Evolutionary conservation across 2,888 invertebrate genomes (phyloP).

Genomic region (Ceratothoa steindachneri): DNA sequence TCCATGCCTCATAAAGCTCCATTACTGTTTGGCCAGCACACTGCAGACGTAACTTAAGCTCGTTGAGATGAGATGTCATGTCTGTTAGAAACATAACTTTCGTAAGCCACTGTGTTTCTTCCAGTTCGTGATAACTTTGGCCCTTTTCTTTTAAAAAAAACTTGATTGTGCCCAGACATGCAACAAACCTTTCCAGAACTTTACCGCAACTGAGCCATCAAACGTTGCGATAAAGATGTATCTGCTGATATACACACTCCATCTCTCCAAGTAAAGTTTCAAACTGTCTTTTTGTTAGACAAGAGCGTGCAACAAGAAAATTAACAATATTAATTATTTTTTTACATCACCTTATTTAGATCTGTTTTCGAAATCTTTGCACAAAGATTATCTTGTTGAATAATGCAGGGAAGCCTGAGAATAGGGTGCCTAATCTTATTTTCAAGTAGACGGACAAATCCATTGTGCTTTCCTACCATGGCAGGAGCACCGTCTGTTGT

Average conservation of each 20-base stretch:
- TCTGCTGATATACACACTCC: no score
- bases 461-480: background rate
- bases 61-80: no score
- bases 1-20: background rate
- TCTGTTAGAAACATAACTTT: background rate
- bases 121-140: slow-evolving; percentile 12
- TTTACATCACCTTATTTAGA: no score
- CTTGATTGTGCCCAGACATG: background rate
- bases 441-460: background rate
- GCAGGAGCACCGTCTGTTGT: background rate
- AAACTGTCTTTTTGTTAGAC: no score
- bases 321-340: no score
- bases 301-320: no score
- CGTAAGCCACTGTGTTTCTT: slow-evolving; percentile 6
- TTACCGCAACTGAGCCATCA: no score
- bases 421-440: background rate
- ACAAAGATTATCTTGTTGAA: no score
- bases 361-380: no score
- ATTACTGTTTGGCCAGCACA: background rate
- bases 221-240: no score
- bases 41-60: background rate
- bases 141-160: slow-evolving; percentile 7
- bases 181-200: no score
- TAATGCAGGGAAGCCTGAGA: background rate
- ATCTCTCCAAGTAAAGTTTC: no score